Base-by-base conservation (phyloP, 1,140 invertebrate genomes). In the Drosophila nannoptera region DNA sequence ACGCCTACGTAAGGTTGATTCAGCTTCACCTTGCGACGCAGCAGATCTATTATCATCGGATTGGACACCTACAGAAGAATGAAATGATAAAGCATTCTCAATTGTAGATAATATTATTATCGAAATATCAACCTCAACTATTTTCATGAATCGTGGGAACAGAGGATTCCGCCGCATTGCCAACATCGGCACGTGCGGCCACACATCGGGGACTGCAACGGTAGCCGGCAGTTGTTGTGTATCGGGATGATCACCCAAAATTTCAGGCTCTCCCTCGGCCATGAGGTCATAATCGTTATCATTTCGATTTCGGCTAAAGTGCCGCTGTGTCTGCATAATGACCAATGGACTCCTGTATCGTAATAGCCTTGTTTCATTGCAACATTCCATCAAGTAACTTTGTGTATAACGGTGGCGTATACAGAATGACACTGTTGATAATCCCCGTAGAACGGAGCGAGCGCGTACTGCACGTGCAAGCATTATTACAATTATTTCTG, bases 1-100 rank as follows among this genome's bases (percentile, higher is more conserved):
- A 99, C 95, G 36, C 98, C 99, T 73, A 97, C 95, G 90, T 99
- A 99, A 0, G 98, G 98, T 88, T 99, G 97, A 90, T 98, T 98
- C 5, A 99, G 88, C 89, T 95, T 96, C 0, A 99, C 96, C 92
- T 99, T 99, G 73, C 97, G 93, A 90, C 97, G 92, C 62, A 99
- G 93, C 32, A 99, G 88, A 87, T 98, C 95, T 81, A 99, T 97
- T 45, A 99, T 90, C 49, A 93, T 91, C 67, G 96, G 95, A 91
- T 99, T 95, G 16, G 94, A 93, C 11, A 99, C 91, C 95, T 96
- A 87, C 56, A 91, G 49, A 40, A 14, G 11, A 5, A 33, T 8
- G 14, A 7, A 46, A 4, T 5, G 48, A 22, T 42, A 16, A 56
- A 32, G n/a, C 32, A 50, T 12, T 32, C 33, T 14, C 5, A 3